Evolutionary conservation across 2,797 vertebrate species (phyloP), one percentile per base, ranked within the genome.

Genomic region (Acrossocheilus fasciatus): DNA sequence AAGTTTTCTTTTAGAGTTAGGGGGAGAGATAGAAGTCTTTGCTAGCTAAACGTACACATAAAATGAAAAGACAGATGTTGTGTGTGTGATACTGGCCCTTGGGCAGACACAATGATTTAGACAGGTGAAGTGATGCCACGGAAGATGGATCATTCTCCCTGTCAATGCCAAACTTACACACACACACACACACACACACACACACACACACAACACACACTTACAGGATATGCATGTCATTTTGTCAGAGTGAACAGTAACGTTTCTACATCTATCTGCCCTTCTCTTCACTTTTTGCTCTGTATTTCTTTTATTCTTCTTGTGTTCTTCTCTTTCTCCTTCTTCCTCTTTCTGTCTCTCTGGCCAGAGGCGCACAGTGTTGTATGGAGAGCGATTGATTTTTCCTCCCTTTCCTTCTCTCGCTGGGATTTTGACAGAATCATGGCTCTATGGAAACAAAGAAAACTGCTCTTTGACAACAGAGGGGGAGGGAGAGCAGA

Each of bases 401-500:
- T 98, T 97, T 96, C 96, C 94, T 90, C 88, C 69, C 91, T 62
- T 59, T 77, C 77, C 73, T 92, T 92, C 91, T 90, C 92, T 89
- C 93, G 88, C 90, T 94, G 88, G 96, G 97, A 97, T 98, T 97
- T 96, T 98, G 97, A 98, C 97, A 97, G 97, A 98, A 98, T 97
- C 97, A 97, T 98, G 98, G 97, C 97, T 96, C 97, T 94, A 93
- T 95, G 94, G 94, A 95, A 96, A 99, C 95, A 95, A 95, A 95
- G 95, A 95, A 97, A 97, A 82, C 92, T 92, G 93, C 93, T 94
- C 93, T 93, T 92, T 93, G 94, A 94, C 93, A 94, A 83, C 80
- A 47, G 76, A 79, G 86, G 92, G 93, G 86, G 92, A 94, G 93
- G 92, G 93, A 93, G 74, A 94, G 92, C 92, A 92, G 50, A 79